These are phyloP conservation scores for Plumapathes pennacea DNA, from an alignment of 92 coral and sea anemone genomes.

Conservation along the genomic window DNA sequence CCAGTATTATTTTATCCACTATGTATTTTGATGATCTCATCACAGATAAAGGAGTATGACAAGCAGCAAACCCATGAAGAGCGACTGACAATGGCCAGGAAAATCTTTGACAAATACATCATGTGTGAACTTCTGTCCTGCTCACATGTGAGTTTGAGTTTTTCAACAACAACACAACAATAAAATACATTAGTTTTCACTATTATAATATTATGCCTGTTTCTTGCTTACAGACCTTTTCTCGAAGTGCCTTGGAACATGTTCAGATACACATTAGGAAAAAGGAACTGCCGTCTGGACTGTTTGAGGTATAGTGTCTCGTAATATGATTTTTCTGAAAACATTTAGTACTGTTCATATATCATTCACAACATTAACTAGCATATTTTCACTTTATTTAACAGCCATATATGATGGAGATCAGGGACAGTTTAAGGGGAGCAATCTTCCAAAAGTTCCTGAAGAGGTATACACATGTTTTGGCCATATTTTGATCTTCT, in stretches of 20 bases:
- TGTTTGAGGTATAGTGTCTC: slow-evolving; percentile 80
- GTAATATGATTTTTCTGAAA: background rate
- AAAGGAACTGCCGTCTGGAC: slow-evolving; percentile 83
- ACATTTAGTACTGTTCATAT: background rate
- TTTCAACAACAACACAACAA: too few species aligned
- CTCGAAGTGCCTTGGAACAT: slow-evolving; percentile 72
- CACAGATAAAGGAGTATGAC: slow-evolving; percentile 88
- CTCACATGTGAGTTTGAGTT: slow-evolving; percentile 86
- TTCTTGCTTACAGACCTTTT: slow-evolving; percentile 62
- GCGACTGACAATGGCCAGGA: slow-evolving; percentile 77
- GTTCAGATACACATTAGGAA: slow-evolving; percentile 80
- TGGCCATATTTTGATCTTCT: background rate
- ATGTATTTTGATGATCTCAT: too few species aligned
- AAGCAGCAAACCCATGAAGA: slow-evolving; percentile 91
- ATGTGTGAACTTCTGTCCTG: slow-evolving; percentile 97
- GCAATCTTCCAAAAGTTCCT: slow-evolving; percentile 88
- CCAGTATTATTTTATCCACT: too few species aligned
- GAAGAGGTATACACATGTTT: slow-evolving; percentile 67
- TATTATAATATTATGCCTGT: background rate
- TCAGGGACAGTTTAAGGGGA: slow-evolving; percentile 90
- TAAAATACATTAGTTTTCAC: background rate
- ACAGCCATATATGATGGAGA: slow-evolving; percentile 96
- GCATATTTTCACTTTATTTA: background rate
- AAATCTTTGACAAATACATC: slow-evolving; percentile 94
- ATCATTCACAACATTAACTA: too few species aligned